phyloP scores from a whole-genome alignment of 2,888 invertebrate genomes.

The Eristalinus sepulchralis region DNA sequence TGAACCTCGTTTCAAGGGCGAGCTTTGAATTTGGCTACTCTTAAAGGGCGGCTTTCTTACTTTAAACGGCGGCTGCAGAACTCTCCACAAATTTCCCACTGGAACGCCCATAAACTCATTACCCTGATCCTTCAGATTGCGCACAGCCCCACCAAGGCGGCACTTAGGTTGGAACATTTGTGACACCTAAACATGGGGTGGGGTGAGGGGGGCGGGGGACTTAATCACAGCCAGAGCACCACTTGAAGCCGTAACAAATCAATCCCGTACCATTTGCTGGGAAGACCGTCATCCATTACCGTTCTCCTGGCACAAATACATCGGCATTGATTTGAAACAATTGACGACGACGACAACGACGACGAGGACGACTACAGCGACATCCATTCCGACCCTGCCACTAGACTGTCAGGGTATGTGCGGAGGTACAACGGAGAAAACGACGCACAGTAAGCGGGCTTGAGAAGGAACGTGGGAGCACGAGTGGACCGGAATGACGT shows the following conservation, averaged over 20 bases:
- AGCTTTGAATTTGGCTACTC: neutral
- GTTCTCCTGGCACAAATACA: conserved; percentile 10
- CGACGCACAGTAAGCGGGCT: neutral
- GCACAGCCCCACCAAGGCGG: conserved; percentile 58
- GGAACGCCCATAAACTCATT: conserved; percentile 51
- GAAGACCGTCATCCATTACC: conserved; percentile 63
- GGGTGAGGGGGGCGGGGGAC: neutral
- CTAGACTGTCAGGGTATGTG: neutral
- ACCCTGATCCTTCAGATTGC: conserved; percentile 60
- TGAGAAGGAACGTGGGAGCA: neutral
- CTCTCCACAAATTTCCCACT: conserved; percentile 49
- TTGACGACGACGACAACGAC: conserved; percentile 6
- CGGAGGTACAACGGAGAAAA: neutral
- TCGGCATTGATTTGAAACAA: conserved; percentile 44
- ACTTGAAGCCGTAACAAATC: conserved; percentile 68
- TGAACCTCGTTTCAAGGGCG: neutral
- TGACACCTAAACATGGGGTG: neutral
- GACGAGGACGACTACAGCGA: conserved; percentile 7
- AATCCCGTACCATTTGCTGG: conserved; percentile 62
- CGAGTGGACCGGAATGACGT: conserved; percentile 40
- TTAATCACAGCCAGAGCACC: conserved; percentile 59
- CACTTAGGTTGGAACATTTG: neutral
- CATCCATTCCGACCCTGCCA: too few relatives aligned
- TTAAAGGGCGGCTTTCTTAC: neutral
- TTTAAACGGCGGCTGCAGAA: conserved; percentile 37